Conservation (phyloP, 2,797 vertebrate species). For the Iguana delicatissima region DNA sequence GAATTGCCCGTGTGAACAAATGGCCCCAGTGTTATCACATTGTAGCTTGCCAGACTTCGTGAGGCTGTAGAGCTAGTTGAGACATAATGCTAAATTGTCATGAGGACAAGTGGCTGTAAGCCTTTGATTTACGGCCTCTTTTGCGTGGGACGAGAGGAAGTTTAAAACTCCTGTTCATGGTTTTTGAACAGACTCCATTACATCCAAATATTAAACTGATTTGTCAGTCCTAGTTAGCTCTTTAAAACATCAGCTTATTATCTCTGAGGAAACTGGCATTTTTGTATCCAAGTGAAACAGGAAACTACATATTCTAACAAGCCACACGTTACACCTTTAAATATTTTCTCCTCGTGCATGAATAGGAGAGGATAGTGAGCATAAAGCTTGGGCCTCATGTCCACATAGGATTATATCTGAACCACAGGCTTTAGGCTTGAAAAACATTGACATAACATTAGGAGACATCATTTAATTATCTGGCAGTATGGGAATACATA, state of each 20-base stretch:
- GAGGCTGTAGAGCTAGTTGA: neutral
- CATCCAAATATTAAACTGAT: neutral
- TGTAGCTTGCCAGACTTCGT: neutral
- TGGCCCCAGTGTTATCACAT: neutral
- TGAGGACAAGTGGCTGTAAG: neutral
- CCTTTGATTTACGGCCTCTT: neutral
- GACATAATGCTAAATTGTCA: neutral
- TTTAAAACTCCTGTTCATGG: neutral
- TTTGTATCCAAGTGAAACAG: neutral
- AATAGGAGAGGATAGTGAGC: neutral
- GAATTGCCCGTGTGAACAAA: neutral
- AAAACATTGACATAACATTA: neutral
- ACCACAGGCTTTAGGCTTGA: neutral
- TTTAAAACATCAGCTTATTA: neutral
- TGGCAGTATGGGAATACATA: neutral
- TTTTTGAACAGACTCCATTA: neutral
- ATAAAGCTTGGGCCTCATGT: neutral
- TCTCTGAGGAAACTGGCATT: neutral
- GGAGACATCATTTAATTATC: neutral
- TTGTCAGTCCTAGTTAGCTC: neutral
- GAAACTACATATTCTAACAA: neutral
- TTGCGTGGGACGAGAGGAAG: neutral
- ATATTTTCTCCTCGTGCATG: neutral
- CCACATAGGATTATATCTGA: neutral
- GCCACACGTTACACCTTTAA: neutral